Evolutionary conservation across 2,113 vertebrate species (phyloP).

Genomic region (Thomomys bottae): DNA sequence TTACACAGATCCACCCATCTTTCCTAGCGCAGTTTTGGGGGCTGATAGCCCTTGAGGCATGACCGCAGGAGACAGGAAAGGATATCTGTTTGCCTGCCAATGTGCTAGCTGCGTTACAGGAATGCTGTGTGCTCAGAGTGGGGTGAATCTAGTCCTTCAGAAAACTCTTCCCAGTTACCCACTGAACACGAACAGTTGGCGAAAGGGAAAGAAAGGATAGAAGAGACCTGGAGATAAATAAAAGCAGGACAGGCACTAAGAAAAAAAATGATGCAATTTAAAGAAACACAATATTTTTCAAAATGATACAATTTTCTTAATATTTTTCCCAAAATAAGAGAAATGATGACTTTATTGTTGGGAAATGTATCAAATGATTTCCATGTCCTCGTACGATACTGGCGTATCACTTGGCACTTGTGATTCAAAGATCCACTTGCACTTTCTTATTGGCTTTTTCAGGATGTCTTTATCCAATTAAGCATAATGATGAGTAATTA

Average conservation of each 20-base stretch:
- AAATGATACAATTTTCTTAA: neutral
- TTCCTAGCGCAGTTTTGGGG: neutral
- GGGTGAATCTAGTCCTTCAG: neutral
- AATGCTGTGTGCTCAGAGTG: neutral
- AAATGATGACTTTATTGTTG: neutral
- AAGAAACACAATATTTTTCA: neutral
- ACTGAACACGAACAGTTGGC: neutral
- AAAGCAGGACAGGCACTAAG: neutral
- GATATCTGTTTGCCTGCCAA: neutral
- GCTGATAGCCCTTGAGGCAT: too few species aligned
- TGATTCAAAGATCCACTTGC: neutral
- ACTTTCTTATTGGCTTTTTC: neutral
- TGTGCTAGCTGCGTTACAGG: rapidly evolving
- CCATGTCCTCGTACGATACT: neutral
- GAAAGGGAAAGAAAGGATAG: neutral
- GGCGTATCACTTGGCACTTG: neutral
- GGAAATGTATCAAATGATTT: neutral
- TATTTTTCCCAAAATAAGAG: neutral
- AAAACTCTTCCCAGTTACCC: neutral
- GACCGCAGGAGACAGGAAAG: rapidly evolving
- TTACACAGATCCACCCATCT: neutral
- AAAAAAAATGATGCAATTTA: neutral
- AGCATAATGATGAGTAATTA: neutral
- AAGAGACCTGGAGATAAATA: neutral
- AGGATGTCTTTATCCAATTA: neutral